Percentiles rank a stretch among this genome's conserved stretches.
These are phyloP conservation scores for mouse (Mus musculus) DNA, from an alignment of 2,113 vertebrate species.

Conservation along the genomic window DNA sequence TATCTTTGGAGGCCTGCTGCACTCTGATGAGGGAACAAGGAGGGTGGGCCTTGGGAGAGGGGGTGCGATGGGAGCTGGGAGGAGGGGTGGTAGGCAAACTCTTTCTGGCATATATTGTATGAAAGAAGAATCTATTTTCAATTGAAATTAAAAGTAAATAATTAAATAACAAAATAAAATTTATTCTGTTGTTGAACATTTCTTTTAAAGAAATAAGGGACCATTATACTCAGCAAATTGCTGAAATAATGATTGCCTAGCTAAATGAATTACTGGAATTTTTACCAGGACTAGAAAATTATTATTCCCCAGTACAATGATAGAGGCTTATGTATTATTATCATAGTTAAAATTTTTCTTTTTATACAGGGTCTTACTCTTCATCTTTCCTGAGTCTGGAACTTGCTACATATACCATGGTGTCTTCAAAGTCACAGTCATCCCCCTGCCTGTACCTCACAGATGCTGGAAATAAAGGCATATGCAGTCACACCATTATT, in stretches of 20 bases:
- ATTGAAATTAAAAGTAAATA: background rate
- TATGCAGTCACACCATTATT: background rate
- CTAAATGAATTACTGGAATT: background rate
- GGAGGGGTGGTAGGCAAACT: too few relatives aligned
- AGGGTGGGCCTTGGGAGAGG: background rate
- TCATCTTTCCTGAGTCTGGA: too few relatives aligned
- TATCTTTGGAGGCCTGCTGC: too few relatives aligned
- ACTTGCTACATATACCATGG: too few relatives aligned
- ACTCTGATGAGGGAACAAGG: too few relatives aligned
- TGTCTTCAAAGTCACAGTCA: too few relatives aligned
- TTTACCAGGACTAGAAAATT: background rate
- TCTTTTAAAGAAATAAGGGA: background rate
- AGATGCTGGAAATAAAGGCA: too few relatives aligned
- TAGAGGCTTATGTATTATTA: background rate
- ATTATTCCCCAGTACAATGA: background rate
- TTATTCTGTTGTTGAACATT: background rate
- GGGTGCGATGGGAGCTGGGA: too few relatives aligned
- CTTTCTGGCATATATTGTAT: too few relatives aligned
- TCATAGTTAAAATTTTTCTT: background rate
- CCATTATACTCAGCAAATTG: background rate
- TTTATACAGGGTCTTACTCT: too few relatives aligned
- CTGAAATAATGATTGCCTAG: background rate
- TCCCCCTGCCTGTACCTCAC: too few relatives aligned
- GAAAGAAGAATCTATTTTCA: too few relatives aligned
- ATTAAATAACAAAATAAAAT: background rate